phyloP scores from a whole-genome alignment of 2,888 invertebrate species.

The Pristionchus japonicus region DNA sequence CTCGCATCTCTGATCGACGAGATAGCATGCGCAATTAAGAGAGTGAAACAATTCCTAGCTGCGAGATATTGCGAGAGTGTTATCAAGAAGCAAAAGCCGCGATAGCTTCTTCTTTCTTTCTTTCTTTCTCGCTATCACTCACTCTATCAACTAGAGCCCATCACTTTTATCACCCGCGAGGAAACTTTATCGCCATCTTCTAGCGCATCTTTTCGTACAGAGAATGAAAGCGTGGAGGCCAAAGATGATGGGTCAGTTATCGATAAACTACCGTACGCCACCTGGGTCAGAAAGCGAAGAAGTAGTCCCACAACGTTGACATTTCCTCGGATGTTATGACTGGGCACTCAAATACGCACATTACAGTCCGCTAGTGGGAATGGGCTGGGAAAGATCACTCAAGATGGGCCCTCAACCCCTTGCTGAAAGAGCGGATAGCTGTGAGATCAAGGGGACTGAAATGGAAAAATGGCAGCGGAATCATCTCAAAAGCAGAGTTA shows the following conservation, averaged over 20 bases:
- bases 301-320: background rate
- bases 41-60: background rate
- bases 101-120: slow-evolving; percentile 15
- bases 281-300: too few species aligned
- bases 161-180: background rate
- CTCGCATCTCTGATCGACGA: background rate
- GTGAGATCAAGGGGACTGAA: background rate
- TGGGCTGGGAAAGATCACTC: background rate
- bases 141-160: background rate
- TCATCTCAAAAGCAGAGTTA: too few species aligned
- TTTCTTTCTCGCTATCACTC: slow-evolving; percentile 1
- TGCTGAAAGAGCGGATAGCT: background rate
- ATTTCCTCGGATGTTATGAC: background rate
- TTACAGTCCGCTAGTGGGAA: background rate
- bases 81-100: background rate
- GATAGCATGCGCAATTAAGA: too few species aligned
- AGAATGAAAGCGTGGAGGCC: too few species aligned
- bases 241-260: too few species aligned
- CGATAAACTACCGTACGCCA: background rate
- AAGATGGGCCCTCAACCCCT: background rate
- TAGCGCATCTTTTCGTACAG: background rate
- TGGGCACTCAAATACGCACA: background rate
- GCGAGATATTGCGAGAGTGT: background rate
- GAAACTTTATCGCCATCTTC: background rate
- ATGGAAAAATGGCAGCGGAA: background rate